Evolutionary conservation across 1,140 invertebrate genomes (phyloP).

Genomic region (Apis dorsata): DNA sequence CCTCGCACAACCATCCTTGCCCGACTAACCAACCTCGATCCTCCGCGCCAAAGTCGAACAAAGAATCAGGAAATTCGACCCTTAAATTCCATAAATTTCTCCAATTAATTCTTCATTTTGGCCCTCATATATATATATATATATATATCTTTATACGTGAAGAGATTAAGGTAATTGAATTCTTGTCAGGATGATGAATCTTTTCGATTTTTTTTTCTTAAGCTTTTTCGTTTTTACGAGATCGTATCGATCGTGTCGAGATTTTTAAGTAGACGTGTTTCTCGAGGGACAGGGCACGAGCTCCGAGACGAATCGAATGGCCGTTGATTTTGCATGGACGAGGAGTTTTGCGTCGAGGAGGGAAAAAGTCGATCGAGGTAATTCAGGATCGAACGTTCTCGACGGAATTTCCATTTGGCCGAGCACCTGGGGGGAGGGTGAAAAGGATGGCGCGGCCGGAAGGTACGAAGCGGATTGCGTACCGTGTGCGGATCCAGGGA

Average conservation of each 20-base stretch:
- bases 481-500: slow-evolving; percentile 1
- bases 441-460: not conserved
- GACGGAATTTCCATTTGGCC: not conserved
- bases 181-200: slow-evolving; percentile 12
- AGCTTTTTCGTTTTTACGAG: not conserved
- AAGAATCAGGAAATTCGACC: not conserved
- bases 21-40: not conserved
- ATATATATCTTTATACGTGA: not conserved
- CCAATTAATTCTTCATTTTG: too few relatives aligned
- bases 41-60: not conserved
- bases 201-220: not conserved
- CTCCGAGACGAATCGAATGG: not conserved
- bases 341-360: not conserved
- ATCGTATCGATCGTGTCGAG: not conserved
- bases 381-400: not conserved
- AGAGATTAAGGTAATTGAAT: slow-evolving; percentile 18
- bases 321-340: not conserved
- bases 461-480: slow-evolving; percentile 18
- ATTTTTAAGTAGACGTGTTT: not conserved
- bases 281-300: not conserved
- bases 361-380: not conserved
- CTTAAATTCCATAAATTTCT: too few relatives aligned
- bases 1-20: slow-evolving; percentile 3
- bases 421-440: not conserved
- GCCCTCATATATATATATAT: not conserved